Evolutionary conservation across 2,888 invertebrate species (phyloP).

Genomic region (Protula sp.): DNA sequence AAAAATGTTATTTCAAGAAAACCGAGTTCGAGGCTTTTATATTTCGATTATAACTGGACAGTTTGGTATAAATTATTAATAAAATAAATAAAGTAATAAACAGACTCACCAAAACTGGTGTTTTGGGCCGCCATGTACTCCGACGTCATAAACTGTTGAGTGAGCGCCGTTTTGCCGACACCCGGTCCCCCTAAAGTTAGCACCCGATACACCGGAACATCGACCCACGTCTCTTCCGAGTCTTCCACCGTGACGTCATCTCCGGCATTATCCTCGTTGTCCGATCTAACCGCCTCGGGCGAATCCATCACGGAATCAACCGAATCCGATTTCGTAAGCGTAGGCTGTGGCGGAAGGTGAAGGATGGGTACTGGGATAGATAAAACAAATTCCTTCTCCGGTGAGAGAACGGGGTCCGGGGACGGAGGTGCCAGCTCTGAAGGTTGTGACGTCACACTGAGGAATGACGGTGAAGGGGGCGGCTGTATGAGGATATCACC

Average conservation of each 20-base stretch:
- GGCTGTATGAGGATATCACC: slow-evolving; percentile 15
- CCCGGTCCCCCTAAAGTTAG: slow-evolving; percentile 24
- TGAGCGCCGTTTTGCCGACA: slow-evolving; percentile 23
- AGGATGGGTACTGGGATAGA: neutral
- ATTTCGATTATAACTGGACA: too few species aligned
- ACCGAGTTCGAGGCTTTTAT: too few species aligned
- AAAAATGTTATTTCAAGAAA: too few species aligned
- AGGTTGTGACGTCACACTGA: too few species aligned
- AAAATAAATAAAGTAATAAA: too few species aligned
- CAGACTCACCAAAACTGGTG: slow-evolving; percentile 22
- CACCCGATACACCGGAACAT: slow-evolving; percentile 12
- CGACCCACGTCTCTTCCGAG: neutral
- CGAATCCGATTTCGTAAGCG: neutral
- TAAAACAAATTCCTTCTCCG: neutral
- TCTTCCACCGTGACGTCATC: too few species aligned
- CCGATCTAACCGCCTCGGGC: neutral
- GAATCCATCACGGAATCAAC: neutral
- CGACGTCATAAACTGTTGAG: slow-evolving; percentile 23
- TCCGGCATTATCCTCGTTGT: neutral
- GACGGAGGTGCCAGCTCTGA: neutral
- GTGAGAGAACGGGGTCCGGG: neutral
- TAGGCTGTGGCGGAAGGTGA: neutral
- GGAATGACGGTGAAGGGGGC: neutral
- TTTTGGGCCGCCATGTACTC: slow-evolving; percentile 25
- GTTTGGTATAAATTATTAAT: too few species aligned